Percentiles rank a stretch among this genome's conserved stretches.
phyloP scores from a whole-genome alignment of 2,888 invertebrate species.

The Xanthorhoe designata region DNA sequence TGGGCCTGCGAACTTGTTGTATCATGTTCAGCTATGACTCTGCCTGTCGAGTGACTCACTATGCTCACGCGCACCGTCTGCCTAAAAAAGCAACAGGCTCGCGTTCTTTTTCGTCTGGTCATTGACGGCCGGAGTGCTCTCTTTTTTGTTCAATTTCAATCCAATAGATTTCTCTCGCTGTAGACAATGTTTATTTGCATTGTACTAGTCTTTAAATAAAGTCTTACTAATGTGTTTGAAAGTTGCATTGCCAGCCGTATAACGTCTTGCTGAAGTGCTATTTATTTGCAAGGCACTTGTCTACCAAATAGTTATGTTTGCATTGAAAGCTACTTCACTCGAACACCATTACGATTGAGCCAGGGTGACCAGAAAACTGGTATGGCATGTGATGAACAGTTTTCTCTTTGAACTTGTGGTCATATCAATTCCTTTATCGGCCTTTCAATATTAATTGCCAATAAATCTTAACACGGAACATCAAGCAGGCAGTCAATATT shows the following conservation, averaged over 20 bases:
- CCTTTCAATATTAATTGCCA: constrained; percentile 26
- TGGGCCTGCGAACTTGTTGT: constrained; percentile 10
- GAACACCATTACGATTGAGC: neutral
- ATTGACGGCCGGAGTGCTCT: constrained; percentile 46
- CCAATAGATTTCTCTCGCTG: constrained; percentile 51
- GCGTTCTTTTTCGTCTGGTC: constrained; percentile 65
- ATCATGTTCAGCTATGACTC: constrained; percentile 26
- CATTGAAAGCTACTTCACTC: neutral
- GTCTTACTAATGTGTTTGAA: constrained; percentile 15
- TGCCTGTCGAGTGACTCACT: constrained; percentile 31
- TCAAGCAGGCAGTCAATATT: constrained; percentile 24
- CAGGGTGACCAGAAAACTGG: neutral
- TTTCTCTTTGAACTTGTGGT: constrained; percentile 12
- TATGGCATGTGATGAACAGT: neutral
- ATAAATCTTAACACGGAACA: constrained; percentile 27
- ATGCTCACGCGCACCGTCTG: constrained; percentile 65
- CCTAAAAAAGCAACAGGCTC: constrained; percentile 65
- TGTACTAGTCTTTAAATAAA: constrained; percentile 12
- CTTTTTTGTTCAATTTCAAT: constrained; percentile 52
- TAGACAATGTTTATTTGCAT: constrained; percentile 25
- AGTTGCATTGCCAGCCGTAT: constrained; percentile 8
- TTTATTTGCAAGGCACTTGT: neutral
- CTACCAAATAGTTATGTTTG: neutral
- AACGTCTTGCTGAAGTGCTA: neutral
- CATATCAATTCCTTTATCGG: constrained; percentile 14